Evolutionary conservation across 2,888 invertebrate genomes (phyloP).

Genomic region (Melipona beecheii): DNA sequence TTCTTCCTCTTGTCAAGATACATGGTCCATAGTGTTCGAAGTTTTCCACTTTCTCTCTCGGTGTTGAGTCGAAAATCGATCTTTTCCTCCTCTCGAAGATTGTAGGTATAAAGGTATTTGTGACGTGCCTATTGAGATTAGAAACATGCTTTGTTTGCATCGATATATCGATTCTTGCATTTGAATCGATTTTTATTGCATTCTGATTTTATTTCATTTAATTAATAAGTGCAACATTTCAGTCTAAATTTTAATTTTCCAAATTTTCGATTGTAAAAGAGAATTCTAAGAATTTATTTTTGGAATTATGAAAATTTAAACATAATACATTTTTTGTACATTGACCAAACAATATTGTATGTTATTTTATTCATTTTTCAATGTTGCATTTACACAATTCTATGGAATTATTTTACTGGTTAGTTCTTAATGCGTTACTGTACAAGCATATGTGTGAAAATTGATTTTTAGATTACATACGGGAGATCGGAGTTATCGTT

Average conservation of each 20-base stretch:
- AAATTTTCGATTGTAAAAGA: not conserved
- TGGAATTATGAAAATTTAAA: not conserved
- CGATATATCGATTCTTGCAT: constrained; percentile 51
- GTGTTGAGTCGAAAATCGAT: constrained; percentile 69
- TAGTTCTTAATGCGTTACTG: not conserved
- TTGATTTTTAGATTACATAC: not conserved
- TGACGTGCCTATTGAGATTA: constrained; percentile 81
- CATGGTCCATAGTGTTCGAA: constrained; percentile 69
- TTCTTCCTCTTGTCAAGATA: constrained; percentile 79
- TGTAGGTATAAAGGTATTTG: constrained; percentile 82
- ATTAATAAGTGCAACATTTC: not conserved
- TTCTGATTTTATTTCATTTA: not conserved
- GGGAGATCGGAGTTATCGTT: constrained; percentile 20
- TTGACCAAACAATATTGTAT: not conserved
- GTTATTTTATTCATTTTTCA: not conserved
- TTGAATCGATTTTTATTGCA: constrained; percentile 46
- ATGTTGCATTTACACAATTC: not conserved
- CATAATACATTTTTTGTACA: not conserved
- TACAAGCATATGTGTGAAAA: not conserved
- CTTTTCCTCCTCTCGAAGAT: constrained; percentile 73
- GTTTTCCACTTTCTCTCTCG: constrained; percentile 74
- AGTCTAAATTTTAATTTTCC: not conserved
- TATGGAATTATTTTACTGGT: not conserved
- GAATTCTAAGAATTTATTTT: not conserved
- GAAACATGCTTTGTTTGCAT: constrained; percentile 66